A percentile compares a stretch with the other conserved stretches of the same genome.
Conservation (phyloP, 1,140 invertebrate genomes). For the Apocrypta bakeri region DNA sequence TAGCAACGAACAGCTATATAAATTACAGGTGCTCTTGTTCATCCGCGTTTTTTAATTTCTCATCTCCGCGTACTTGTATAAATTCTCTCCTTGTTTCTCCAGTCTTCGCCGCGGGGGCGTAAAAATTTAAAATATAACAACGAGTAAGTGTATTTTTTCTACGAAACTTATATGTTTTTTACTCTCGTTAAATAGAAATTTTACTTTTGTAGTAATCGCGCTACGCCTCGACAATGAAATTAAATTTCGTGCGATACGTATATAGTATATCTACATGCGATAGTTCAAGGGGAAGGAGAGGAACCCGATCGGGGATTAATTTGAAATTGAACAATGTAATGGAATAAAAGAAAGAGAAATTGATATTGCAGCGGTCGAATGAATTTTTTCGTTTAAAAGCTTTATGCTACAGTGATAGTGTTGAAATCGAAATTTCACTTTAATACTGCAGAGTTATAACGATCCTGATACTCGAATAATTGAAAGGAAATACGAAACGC, state of each 20-base stretch:
- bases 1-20: background rate
- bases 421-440: too few species aligned
- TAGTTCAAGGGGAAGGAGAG: slow-evolving; percentile 17
- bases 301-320: background rate
- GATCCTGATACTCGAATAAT: too few species aligned
- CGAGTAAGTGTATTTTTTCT: background rate
- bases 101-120: too few species aligned
- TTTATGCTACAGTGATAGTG: too few species aligned
- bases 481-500: too few species aligned
- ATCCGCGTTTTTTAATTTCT: background rate
- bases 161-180: slow-evolving; percentile 33
- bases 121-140: background rate
- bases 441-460: too few species aligned
- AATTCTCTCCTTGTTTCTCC: background rate
- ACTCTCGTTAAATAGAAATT: slow-evolving; percentile 29
- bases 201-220: slow-evolving; percentile 5
- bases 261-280: background rate
- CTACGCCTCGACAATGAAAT: slow-evolving; percentile 19
- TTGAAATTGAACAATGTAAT: slow-evolving; percentile 29
- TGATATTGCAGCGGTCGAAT: background rate
- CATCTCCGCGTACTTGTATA: too few species aligned
- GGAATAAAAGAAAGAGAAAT: background rate
- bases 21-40: background rate
- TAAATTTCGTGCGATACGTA: background rate
- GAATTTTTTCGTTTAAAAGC: slow-evolving; percentile 6